Conservation (phyloP, 2,797 vertebrate genomes). For the Chloroceryle inda region DNA sequence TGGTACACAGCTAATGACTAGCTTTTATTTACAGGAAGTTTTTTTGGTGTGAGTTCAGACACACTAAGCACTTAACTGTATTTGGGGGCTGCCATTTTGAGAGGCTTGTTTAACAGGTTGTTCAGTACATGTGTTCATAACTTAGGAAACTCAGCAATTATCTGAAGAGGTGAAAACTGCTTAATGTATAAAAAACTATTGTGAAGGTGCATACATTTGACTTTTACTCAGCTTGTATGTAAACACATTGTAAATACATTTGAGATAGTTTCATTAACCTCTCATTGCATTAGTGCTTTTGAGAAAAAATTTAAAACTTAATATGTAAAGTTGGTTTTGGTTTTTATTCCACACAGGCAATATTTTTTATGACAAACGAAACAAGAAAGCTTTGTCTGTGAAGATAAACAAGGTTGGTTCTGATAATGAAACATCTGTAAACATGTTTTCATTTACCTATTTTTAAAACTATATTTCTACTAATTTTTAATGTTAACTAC, state of each 20-base stretch:
- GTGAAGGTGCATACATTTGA: background rate
- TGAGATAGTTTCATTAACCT: background rate
- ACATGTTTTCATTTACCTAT: background rate
- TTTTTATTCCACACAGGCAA: slow-evolving; percentile 67
- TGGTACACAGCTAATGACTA: background rate
- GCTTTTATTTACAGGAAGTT: background rate
- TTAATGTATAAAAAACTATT: background rate
- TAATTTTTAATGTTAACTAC: background rate
- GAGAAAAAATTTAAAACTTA: background rate
- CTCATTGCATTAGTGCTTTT: background rate
- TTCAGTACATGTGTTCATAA: background rate
- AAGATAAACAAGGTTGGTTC: slow-evolving; percentile 81
- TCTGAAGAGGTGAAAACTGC: background rate
- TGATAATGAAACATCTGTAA: background rate
- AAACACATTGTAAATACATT: background rate
- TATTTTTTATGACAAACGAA: slow-evolving; percentile 53
- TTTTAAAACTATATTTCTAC: background rate
- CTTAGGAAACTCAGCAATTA: background rate
- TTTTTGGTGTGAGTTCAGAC: background rate
- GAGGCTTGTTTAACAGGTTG: background rate
- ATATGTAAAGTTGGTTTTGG: background rate
- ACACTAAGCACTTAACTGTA: background rate
- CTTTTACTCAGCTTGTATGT: background rate
- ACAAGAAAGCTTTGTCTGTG: slow-evolving; percentile 62
- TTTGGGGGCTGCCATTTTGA: background rate